Evolutionary conservation across 2,113 vertebrate genomes (phyloP), one percentile per base, ranked within the genome.

Genomic region (Grus americana): DNA sequence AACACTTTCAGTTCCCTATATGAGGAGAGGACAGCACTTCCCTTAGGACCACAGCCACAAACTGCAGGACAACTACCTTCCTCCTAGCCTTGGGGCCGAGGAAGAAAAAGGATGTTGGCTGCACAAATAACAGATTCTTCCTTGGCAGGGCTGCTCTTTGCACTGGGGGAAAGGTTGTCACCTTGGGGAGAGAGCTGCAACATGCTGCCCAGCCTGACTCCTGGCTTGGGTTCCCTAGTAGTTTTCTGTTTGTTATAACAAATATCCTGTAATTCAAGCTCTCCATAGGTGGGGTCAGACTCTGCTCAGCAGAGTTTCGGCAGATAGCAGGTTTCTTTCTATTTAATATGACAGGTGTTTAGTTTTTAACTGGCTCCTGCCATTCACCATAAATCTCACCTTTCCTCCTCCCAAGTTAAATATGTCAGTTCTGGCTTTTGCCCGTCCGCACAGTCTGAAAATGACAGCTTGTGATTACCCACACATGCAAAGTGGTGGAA

Each of bases 291-390:
- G 78, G 57, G 57, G 85, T 90, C 70, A 54, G 34, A 30, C n/a
- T 63, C 38, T 78, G 32, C 89, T 95, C 61, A 17, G 61, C 1
- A 85, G 42, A 91, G 54, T 95, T 95, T 78, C 36, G 10, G 54
- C 52, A 72, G 66, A 40, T 32, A 76, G 87, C 62, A 82, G n/a
- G n/a, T 94, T 91, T 94, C 74, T 82, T 94, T 88, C 79, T 63
- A 3, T 55, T 83, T 85, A n/a, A 62, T 62, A n/a, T 73, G 71
- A 66, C 71, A 94, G n/a, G 42, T 88, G 36, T 88, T 95, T 58
- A 22, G 32, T 52, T 90, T 90, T 83, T 78, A 84, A 76, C 86
- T 76, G 78, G 34, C 49, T 84, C 50, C 82, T 94, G 88, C 67
- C 63, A 55, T 66, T 93, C 74, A 55, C 38, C 21, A 24, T 47